These are phyloP conservation scores for Malaclemys terrapin DNA, from an alignment of 2,113 vertebrate species.

Conservation along the genomic window DNA sequence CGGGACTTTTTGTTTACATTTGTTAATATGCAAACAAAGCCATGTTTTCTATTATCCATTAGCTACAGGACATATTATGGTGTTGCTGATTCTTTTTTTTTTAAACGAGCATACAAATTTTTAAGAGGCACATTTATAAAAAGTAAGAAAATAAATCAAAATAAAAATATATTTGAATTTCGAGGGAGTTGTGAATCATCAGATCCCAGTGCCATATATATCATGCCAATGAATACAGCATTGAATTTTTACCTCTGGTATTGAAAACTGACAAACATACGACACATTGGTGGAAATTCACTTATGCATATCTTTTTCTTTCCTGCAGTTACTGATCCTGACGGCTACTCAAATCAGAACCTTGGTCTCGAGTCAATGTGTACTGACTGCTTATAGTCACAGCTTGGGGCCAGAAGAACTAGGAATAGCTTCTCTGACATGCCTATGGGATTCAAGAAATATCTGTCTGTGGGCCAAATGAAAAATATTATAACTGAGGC, in stretches of 20 bases:
- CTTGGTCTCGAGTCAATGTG: background rate
- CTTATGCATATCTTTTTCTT: background rate
- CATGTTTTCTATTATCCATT: no score
- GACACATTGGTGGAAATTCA: background rate
- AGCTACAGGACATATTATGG: no score
- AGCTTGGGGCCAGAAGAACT: background rate
- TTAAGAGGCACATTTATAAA: no score
- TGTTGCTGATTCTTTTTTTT: no score
- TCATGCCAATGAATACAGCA: background rate
- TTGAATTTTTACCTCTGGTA: background rate
- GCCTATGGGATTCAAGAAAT: background rate
- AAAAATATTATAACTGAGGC: background rate
- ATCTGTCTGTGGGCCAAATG: background rate
- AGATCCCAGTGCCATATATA: background rate
- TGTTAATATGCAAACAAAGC: no score
- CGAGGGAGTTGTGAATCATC: background rate
- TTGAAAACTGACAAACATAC: background rate
- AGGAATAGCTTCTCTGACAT: background rate
- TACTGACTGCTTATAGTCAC: background rate
- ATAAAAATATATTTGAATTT: background rate
- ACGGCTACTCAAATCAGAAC: background rate
- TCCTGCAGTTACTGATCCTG: background rate
- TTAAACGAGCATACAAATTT: no score
- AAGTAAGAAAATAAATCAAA: no score
- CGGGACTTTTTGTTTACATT: no score